A percentile compares a stretch with the other conserved stretches of the same genome.
Evolutionary conservation across 2,113 vertebrate genomes (phyloP).

Genomic region (Coptodon bakossiorum): DNA sequence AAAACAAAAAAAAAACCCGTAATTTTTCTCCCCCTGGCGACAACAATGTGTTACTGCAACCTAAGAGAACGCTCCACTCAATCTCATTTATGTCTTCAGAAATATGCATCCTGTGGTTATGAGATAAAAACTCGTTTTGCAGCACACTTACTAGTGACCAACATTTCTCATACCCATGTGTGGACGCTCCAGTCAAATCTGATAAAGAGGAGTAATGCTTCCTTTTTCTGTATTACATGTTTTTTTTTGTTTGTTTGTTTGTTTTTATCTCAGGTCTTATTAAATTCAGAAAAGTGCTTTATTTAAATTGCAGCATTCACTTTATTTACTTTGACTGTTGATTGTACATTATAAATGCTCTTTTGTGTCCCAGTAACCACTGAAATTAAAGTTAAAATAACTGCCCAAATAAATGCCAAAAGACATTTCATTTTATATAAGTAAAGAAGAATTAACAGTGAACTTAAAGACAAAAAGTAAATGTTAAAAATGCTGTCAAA

Average conservation of each 20-base stretch:
- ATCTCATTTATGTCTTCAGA: background rate
- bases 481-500: background rate
- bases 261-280: background rate
- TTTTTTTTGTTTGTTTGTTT: background rate
- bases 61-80: accelerated
- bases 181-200: background rate
- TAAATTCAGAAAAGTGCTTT: background rate
- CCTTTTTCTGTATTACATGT: background rate
- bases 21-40: background rate
- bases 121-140: background rate
- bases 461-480: background rate
- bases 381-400: background rate
- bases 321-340: background rate
- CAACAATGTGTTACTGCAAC: background rate
- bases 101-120: background rate
- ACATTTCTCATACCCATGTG: background rate
- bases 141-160: background rate
- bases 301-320: background rate
- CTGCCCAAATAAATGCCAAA: background rate
- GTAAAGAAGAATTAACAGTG: background rate
- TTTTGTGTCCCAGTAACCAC: background rate
- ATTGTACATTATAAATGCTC: background rate
- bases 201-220: background rate
- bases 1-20: accelerated
- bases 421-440: background rate